Conservation (phyloP, 2,113 vertebrate genomes). For the Oostethus manadensis region DNA sequence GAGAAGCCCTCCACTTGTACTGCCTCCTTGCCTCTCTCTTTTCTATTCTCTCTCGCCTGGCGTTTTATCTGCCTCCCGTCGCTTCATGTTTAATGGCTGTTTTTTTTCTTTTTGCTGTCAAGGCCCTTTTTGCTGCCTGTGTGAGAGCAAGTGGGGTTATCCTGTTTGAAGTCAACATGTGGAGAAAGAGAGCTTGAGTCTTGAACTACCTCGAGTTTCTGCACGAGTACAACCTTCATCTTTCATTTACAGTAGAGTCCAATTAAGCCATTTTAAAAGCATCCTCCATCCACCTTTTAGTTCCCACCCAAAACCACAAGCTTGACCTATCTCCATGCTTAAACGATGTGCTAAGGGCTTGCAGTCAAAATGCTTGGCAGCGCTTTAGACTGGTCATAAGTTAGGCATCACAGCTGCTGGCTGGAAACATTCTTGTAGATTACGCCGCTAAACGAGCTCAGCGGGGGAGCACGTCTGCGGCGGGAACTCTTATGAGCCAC, state of each 20-base stretch:
- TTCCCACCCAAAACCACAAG: neutral
- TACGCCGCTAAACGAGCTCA: conserved; percentile 41
- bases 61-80: conserved; percentile 36
- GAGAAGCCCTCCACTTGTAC: conserved; percentile 50
- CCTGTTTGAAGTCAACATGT: conserved; percentile 54
- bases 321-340: neutral
- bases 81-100: conserved; percentile 34
- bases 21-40: conserved; percentile 40
- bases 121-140: conserved; percentile 35
- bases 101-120: conserved; percentile 34
- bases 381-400: neutral
- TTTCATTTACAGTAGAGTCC: conserved; percentile 1
- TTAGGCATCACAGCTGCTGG: conserved; percentile 13
- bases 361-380: neutral
- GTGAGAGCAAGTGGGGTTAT: conserved; percentile 34
- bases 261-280: too few relatives aligned
- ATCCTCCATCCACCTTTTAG: too few relatives aligned
- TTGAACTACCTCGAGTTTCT: neutral
- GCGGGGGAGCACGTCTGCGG: conserved; percentile 42
- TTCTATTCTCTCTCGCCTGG: conserved; percentile 42
- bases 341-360: neutral
- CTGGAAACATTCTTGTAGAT: conserved; percentile 49
- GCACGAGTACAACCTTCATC: neutral
- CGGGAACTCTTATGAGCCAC: conserved; percentile 20
- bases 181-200: conserved; percentile 27